These are phyloP conservation scores for Eurois occulta DNA, from an alignment of 2,888 invertebrate species.

Conservation along the genomic window DNA sequence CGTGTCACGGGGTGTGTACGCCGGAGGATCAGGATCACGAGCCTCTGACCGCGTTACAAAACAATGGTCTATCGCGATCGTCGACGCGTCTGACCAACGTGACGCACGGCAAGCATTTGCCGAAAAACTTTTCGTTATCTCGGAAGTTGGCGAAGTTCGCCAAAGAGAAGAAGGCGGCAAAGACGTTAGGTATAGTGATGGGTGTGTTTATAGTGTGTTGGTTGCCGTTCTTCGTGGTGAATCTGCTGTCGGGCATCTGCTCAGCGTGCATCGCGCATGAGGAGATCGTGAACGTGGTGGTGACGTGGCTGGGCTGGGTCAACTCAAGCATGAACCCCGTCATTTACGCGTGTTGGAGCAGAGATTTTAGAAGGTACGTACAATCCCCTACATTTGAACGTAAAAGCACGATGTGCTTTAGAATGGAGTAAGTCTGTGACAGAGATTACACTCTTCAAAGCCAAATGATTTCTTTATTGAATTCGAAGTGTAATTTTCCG, in stretches of 20 bases:
- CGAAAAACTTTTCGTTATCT: conserved; percentile 97
- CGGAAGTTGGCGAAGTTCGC: conserved; percentile 98
- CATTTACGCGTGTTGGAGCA: conserved; percentile 99
- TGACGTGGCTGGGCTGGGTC: conserved; percentile 98
- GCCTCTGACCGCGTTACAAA: conserved; percentile 94
- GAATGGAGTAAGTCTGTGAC: background rate
- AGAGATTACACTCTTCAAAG: background rate
- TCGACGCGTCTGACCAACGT: conserved; percentile 92
- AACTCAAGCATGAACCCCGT: conserved; percentile 99
- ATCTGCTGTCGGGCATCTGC: conserved; percentile 97
- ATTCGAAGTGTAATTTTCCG: background rate
- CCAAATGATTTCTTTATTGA: background rate
- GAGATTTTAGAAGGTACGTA: conserved; percentile 97
- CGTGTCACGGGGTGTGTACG: conserved; percentile 90
- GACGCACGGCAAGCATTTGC: conserved; percentile 91
- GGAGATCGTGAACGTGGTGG: conserved; percentile 96
- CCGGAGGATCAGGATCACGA: conserved; percentile 93
- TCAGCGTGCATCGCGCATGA: conserved; percentile 96
- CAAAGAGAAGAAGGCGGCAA: conserved; percentile 99
- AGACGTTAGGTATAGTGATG: conserved; percentile 99
- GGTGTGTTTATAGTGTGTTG: conserved; percentile 99
- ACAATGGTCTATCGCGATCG: conserved; percentile 93
- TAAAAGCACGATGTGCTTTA: background rate
- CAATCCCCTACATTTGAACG: background rate
- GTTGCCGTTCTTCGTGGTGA: conserved; percentile 99